These are phyloP conservation scores for Arctia plantaginis DNA, from an alignment of 2,888 invertebrate species.

Conservation along the genomic window DNA sequence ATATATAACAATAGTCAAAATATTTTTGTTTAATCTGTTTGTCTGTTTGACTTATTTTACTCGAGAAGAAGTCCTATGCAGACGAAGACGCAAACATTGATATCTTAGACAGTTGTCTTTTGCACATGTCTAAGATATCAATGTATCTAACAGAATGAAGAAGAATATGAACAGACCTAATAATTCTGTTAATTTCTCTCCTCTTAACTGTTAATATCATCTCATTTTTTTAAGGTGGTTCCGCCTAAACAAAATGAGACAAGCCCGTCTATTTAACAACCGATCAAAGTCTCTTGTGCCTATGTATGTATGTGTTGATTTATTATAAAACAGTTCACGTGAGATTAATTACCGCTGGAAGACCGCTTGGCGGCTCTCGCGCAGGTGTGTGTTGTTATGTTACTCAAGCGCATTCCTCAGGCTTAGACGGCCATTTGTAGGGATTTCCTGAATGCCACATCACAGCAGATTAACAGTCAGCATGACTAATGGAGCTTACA, in stretches of 20 bases:
- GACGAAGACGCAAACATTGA: no score
- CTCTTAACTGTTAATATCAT: not conserved
- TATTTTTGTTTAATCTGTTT: no score
- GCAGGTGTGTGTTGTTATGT: constrained; percentile 66
- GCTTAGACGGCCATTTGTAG: constrained; percentile 38
- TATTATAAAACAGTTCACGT: constrained; percentile 68
- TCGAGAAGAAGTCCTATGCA: no score
- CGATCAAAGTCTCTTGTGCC: constrained; percentile 9
- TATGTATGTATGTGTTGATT: constrained; percentile 49
- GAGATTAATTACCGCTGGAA: constrained; percentile 73
- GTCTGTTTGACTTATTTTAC: no score
- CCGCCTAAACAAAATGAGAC: not conserved
- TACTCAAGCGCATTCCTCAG: constrained; percentile 63
- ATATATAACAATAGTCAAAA: no score
- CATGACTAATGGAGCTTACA: constrained; percentile 14
- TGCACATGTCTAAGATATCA: no score
- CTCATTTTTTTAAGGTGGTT: not conserved
- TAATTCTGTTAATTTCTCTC: no score
- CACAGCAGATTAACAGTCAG: constrained; percentile 13
- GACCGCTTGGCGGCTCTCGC: constrained; percentile 78
- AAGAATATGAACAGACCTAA: no score
- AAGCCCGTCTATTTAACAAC: constrained; percentile 6
- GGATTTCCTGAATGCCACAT: constrained; percentile 32
- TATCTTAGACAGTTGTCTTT: no score
- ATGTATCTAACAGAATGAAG: no score